These are phyloP conservation scores for Epirrhoe tristata DNA, from an alignment of 2,888 invertebrate species.

Conservation along the genomic window DNA sequence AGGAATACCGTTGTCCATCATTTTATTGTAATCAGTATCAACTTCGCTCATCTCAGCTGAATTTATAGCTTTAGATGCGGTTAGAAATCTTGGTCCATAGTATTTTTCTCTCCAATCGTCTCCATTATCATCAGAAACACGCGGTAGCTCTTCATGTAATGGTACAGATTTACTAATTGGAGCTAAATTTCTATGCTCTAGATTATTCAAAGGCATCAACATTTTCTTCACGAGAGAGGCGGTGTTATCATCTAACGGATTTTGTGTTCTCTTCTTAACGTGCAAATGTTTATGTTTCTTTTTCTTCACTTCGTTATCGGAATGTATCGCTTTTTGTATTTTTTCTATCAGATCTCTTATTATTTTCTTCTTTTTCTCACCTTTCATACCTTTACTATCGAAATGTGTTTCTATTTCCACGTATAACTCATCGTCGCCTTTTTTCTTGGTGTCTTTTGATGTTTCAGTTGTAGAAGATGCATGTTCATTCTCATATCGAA, in stretches of 20 bases:
- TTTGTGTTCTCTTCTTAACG: conserved; percentile 67
- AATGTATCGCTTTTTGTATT: conserved; percentile 71
- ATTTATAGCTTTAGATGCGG: conserved; percentile 62
- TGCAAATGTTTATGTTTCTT: conserved; percentile 53
- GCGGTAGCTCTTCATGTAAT: conserved; percentile 44
- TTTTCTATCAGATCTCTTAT: conserved; percentile 68
- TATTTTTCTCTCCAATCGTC: conserved; percentile 55
- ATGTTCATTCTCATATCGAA: conserved; percentile 53
- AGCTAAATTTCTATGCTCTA: conserved; percentile 59
- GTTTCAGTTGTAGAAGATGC: conserved; percentile 39
- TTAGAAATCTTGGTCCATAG: conserved; percentile 59
- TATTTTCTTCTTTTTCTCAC: conserved; percentile 70
- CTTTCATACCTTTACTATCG: conserved; percentile 69
- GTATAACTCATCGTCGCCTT: conserved; percentile 69
- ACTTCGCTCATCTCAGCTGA: conserved; percentile 68
- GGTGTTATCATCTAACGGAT: conserved; percentile 57
- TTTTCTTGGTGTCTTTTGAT: conserved; percentile 47
- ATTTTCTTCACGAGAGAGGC: conserved; percentile 44
- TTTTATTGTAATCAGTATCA: conserved; percentile 62
- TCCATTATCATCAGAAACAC: conserved; percentile 51
- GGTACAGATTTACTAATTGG: conserved; percentile 61
- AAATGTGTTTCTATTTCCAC: conserved; percentile 81
- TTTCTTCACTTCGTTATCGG: conserved; percentile 52
- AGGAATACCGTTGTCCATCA: conserved; percentile 61
- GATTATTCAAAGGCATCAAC: conserved; percentile 41